Base-by-base conservation (phyloP, 2,888 invertebrate genomes). In the Lottia scabra region DNA sequence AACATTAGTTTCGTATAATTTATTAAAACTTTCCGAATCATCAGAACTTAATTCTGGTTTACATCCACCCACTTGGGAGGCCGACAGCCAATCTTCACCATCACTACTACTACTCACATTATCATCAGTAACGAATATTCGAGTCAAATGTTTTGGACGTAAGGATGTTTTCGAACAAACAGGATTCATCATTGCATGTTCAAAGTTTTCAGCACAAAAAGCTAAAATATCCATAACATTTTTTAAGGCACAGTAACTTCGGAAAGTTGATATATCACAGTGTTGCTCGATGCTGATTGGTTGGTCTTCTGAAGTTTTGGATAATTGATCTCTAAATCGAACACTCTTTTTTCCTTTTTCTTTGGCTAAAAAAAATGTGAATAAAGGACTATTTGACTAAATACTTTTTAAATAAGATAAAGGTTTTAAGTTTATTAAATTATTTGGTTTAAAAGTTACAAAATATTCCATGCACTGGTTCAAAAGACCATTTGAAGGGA, bases 211-310 rank as follows among this genome's bases (percentile, higher is more conserved):
- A 12, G 78, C 78, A 80, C 86, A 86, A 71, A 82, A 85, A 62
- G 80, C 71, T n/a, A 87, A 78, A n/a, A 83, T 82, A 65, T 85
- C 85, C 86, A 87, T 85, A 44, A 86, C 78, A 68, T 81, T 81
- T 72, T 83, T 85, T n/a, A 87, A 69, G 45, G 83, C 83, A 82
- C 85, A 85, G 75, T 81, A 87, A 12, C 86, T 85, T 19, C 80
- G 78, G 75, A 81, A 88, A 46, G 86, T 82, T 19, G 85, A 76
- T 48, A 86, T 81, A 71, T 87, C 88, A 48, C 81, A 80, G 68
- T 81, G 78, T 74, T 84, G 84, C 48, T 87, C 86, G n/a, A 84
- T 76, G 74, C 83, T 83, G 67, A 85, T 78, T 19, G 78, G 76
- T 27, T 76, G 77, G 45, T 70, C 65, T 23, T 30, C 45, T 16